Percentiles rank a stretch among this genome's conserved stretches.
These are phyloP conservation scores for Melanaphis sacchari DNA, from an alignment of 1,140 invertebrate species.

Conservation along the genomic window DNA sequence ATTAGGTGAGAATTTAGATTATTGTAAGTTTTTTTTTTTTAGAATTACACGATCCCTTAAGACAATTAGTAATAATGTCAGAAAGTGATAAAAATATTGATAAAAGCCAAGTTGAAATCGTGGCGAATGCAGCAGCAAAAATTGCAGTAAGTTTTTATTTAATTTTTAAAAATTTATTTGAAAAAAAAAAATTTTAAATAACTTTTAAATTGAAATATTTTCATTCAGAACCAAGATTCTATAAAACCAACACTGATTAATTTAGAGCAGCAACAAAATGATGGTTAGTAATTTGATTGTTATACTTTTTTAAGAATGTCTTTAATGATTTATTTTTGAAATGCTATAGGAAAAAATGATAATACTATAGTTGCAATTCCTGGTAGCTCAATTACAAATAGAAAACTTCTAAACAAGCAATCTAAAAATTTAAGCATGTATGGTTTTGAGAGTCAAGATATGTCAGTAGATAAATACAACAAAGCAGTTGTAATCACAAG, in stretches of 20 bases:
- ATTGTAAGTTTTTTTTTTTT: not conserved
- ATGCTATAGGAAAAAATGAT: not conserved
- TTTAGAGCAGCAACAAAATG: not conserved
- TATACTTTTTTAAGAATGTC: not conserved
- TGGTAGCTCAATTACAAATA: not conserved
- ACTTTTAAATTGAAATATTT: not conserved
- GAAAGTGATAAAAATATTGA: slow-evolving; percentile 64
- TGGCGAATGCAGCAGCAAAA: slow-evolving; percentile 60
- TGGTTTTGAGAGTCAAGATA: slow-evolving; percentile 49
- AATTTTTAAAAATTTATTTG: not conserved
- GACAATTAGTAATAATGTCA: slow-evolving; percentile 67
- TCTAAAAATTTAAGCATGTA: slow-evolving; percentile 28
- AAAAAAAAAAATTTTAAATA: not conserved
- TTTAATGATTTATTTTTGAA: not conserved
- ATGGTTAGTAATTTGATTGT: not conserved
- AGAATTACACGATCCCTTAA: slow-evolving; percentile 65
- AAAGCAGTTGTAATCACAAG: not conserved
- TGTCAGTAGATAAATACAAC: slow-evolving; percentile 61
- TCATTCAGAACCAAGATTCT: slow-evolving; percentile 10
- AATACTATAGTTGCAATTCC: not conserved
- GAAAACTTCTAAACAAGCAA: not conserved
- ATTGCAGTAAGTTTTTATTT: not conserved
- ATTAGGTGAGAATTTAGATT: not conserved
- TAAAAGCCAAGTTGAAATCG: slow-evolving; percentile 61
- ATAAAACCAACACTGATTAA: not conserved